Evolutionary conservation across 23 tunicate species (phyloP).

Genomic region (Diplosoma virens): DNA sequence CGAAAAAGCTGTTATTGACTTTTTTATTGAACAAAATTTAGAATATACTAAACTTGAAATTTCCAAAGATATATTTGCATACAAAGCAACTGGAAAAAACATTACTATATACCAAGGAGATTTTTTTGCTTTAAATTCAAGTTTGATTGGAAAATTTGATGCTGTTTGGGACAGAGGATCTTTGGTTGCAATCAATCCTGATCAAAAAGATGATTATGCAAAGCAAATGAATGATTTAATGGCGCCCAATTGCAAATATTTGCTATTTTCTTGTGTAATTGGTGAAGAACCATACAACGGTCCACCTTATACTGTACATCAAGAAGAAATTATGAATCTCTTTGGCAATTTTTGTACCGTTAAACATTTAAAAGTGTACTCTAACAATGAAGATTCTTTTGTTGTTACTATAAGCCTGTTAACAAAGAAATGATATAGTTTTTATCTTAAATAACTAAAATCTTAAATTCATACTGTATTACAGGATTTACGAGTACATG

Average conservation of each 20-base stretch:
- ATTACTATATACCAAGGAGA: slow-evolving; percentile 70
- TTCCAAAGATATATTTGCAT: background rate
- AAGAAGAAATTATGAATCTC: background rate
- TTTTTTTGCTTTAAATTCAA: slow-evolving; percentile 32
- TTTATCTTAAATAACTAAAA: too few species aligned
- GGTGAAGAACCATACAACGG: background rate
- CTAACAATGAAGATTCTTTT: too few species aligned
- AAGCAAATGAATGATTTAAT: slow-evolving; percentile 25
- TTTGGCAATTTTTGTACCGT: background rate
- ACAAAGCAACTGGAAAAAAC: slow-evolving; percentile 31
- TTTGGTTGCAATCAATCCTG: slow-evolving; percentile 48
- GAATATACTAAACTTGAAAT: background rate
- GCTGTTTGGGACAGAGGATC: slow-evolving; percentile 70
- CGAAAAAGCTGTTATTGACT: slow-evolving; percentile 38
- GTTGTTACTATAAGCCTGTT: too few species aligned
- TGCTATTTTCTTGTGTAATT: slow-evolving; percentile 18
- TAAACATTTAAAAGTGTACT: too few species aligned
- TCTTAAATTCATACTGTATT: too few species aligned
- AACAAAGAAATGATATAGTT: too few species aligned
- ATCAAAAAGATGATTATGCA: slow-evolving; percentile 22
- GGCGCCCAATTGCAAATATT: slow-evolving; percentile 14
- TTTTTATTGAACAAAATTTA: slow-evolving; percentile 42
- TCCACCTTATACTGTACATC: background rate
- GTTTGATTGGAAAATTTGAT: slow-evolving; percentile 55
- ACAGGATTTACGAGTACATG: too few species aligned